phyloP scores from a whole-genome alignment of 2,113 vertebrate species.

The Lota lota region DNA sequence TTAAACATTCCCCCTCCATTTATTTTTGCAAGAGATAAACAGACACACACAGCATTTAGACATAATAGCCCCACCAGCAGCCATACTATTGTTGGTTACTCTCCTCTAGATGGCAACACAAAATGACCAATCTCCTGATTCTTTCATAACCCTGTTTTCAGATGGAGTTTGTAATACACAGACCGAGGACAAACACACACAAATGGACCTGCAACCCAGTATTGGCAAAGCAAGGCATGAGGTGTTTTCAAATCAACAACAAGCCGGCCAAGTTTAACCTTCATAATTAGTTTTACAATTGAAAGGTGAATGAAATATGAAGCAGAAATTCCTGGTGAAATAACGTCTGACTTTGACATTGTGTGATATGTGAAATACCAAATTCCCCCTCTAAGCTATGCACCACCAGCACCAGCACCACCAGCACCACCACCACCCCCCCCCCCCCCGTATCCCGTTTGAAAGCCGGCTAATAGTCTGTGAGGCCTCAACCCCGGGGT shows the following conservation, averaged over 20 bases:
- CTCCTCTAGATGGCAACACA: no score
- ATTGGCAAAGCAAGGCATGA: no score
- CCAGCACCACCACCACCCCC: no score
- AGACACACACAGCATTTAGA: neutral
- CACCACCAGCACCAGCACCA: neutral
- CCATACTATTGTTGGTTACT: no score
- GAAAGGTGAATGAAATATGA: no score
- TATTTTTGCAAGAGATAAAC: neutral
- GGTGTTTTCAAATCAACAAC: no score
- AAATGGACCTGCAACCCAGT: neutral
- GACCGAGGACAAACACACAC: neutral
- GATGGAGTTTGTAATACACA: no score
- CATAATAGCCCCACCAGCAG: no score
- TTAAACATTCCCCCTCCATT: neutral
- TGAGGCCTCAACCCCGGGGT: conserved; percentile 24
- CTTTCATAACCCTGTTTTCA: no score
- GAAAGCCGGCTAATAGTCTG: conserved; percentile 31
- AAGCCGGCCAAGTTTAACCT: no score
- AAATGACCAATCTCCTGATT: no score
- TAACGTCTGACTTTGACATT: conserved; percentile 20
- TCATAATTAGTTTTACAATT: neutral
- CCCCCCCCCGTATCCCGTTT: neutral
- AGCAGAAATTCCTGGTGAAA: conserved; percentile 15
- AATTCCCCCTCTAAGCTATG: conserved; percentile 19
- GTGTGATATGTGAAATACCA: conserved; percentile 26